Percentiles rank a stretch among this genome's conserved stretches.
These are phyloP conservation scores for Antechinus stuartii DNA, from an alignment of 2,113 vertebrate genomes.

Conservation along the genomic window DNA sequence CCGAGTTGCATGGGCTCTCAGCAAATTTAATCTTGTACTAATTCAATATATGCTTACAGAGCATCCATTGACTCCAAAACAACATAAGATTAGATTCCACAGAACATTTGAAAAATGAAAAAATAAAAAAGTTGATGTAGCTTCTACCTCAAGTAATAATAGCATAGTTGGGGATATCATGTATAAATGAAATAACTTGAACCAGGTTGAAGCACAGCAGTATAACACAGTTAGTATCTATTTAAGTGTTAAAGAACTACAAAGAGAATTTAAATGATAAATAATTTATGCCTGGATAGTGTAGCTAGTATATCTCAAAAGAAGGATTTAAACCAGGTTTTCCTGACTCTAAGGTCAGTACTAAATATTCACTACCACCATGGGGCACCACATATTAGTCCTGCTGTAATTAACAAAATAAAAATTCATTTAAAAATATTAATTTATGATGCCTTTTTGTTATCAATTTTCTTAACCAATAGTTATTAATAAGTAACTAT, in stretches of 20 bases:
- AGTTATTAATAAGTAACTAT: neutral
- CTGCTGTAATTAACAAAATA: neutral
- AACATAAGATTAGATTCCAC: neutral
- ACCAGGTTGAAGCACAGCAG: neutral
- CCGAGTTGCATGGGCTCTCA: neutral
- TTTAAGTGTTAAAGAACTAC: neutral
- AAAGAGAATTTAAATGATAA: neutral
- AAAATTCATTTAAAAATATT: neutral
- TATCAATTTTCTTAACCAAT: neutral
- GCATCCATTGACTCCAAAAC: neutral
- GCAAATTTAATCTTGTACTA: neutral
- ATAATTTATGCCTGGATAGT: neutral
- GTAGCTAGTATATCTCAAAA: neutral
- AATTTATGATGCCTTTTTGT: neutral
- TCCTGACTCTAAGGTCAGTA: neutral
- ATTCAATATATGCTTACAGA: neutral
- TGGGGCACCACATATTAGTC: neutral
- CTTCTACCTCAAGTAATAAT: neutral
- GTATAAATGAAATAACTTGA: neutral
- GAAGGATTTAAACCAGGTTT: neutral
- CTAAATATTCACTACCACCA: neutral
- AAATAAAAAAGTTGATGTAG: neutral
- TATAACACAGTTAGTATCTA: neutral
- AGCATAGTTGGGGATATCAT: neutral
- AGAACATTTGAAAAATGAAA: conserved; percentile 13